Percentiles rank a stretch among this genome's conserved stretches.
phyloP scores from a whole-genome alignment of 2,888 invertebrate species.

The Lasioglossum figueresi region DNA sequence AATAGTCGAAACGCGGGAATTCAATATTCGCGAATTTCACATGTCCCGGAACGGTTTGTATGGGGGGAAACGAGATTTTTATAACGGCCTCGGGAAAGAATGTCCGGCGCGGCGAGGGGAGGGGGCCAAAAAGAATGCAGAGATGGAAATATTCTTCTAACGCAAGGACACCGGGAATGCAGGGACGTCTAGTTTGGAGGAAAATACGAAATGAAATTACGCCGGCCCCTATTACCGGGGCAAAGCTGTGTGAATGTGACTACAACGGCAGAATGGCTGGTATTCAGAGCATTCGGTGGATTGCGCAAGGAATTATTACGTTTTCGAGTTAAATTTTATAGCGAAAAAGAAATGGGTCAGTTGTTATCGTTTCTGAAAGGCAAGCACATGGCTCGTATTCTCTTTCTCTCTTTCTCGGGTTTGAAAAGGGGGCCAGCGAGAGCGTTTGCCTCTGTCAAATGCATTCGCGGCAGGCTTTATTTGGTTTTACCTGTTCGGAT shows the following conservation, averaged over 20 bases:
- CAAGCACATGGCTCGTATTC: background rate
- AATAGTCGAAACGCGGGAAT: conserved; percentile 58
- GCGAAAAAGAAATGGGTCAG: conserved; percentile 31
- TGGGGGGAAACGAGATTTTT: conserved; percentile 27
- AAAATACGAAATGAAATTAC: conserved; percentile 66
- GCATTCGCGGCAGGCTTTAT: background rate
- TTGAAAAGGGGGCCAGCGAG: background rate
- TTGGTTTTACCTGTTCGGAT: conserved; percentile 89
- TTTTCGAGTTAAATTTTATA: conserved; percentile 34
- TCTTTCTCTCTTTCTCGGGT: background rate
- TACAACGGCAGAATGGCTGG: conserved; percentile 37
- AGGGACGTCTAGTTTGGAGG: conserved; percentile 52
- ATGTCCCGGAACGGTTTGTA: background rate
- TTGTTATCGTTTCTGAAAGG: conserved; percentile 9
- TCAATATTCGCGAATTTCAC: conserved; percentile 31
- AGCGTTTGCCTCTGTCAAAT: background rate
- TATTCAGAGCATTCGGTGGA: conserved; percentile 52
- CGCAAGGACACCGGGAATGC: conserved; percentile 47
- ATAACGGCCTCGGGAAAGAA: conserved; percentile 37
- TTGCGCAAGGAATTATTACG: conserved; percentile 52
- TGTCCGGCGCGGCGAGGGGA: background rate
- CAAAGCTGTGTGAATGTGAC: conserved; percentile 48
- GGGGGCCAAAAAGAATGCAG: conserved; percentile 13
- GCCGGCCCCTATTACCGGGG: conserved; percentile 41
- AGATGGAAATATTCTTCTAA: conserved; percentile 50